These are phyloP conservation scores for Hololepta plana DNA, from an alignment of 2,888 invertebrate species.

Conservation along the genomic window DNA sequence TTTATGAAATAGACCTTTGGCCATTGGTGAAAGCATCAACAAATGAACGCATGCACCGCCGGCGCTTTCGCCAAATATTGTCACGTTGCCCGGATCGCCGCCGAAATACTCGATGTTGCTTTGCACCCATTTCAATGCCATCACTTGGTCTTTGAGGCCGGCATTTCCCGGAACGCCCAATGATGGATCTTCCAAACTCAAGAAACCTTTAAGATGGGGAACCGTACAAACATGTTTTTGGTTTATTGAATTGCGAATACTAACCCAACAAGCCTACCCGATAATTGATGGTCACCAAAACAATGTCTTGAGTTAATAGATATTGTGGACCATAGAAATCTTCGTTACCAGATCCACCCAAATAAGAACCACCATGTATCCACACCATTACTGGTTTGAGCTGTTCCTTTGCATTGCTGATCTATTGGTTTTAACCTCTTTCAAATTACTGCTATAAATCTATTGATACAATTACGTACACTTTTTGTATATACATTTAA, in stretches of 20 bases:
- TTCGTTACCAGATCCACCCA: slow-evolving; percentile 19
- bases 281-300: slow-evolving; percentile 30
- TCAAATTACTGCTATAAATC: too few relatives aligned
- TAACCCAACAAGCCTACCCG: slow-evolving; percentile 32
- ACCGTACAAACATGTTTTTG: too few relatives aligned
- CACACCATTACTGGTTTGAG: slow-evolving; percentile 33
- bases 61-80: slow-evolving; percentile 34
- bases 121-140: slow-evolving; percentile 33
- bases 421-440: background rate
- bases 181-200: slow-evolving; percentile 27
- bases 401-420: slow-evolving; percentile 11
- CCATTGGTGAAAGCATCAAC: slow-evolving; percentile 29
- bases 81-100: slow-evolving; percentile 32
- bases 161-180: slow-evolving; percentile 33
- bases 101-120: slow-evolving; percentile 30
- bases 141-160: slow-evolving; percentile 32
- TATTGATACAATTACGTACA: too few relatives aligned
- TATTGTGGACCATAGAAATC: slow-evolving; percentile 27
- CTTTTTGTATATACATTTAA: slow-evolving; percentile 26
- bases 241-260: slow-evolving; percentile 19
- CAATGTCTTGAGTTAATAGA: slow-evolving; percentile 18
- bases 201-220: too few relatives aligned
- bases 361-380: slow-evolving; percentile 28
- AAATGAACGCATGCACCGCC: slow-evolving; percentile 30
- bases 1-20: slow-evolving; percentile 24